A percentile compares a stretch with the other conserved stretches of the same genome.
Evolutionary conservation across 2,113 vertebrate genomes (phyloP).

Genomic region (Ancistrus triradiatus): DNA sequence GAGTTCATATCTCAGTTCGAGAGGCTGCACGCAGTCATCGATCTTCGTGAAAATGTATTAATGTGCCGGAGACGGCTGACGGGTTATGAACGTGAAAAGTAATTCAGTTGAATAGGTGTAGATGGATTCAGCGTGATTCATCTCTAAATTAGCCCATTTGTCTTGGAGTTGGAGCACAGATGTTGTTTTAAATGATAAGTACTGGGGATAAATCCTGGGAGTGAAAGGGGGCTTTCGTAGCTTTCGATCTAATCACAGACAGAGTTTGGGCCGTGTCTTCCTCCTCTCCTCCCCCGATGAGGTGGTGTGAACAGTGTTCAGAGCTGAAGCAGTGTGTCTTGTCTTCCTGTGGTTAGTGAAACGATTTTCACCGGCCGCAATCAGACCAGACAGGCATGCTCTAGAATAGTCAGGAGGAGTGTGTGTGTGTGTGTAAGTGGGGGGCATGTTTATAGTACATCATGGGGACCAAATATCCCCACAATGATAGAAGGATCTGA

Average conservation of each 20-base stretch:
- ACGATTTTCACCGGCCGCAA: background rate
- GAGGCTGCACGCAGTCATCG: background rate
- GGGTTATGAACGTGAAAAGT: background rate
- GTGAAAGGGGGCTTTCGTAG: background rate
- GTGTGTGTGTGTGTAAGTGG: no score
- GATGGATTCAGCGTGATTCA: conserved; percentile 13
- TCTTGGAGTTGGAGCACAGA: conserved; percentile 7
- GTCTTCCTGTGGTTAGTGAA: conserved; percentile 19
- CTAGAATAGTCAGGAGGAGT: background rate
- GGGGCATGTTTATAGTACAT: no score
- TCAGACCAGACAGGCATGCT: conserved; percentile 13
- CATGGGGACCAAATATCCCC: no score
- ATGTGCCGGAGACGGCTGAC: no score
- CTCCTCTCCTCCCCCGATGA: background rate
- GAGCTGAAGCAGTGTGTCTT: background rate
- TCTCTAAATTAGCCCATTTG: background rate
- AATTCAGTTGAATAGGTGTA: conserved; percentile 4
- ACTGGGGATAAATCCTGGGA: background rate
- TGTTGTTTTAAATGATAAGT: conserved; percentile 21
- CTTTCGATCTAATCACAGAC: conserved; percentile 7
- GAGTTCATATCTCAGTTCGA: conserved; percentile 22
- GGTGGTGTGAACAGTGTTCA: background rate
- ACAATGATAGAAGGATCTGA: no score
- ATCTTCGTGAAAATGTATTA: background rate
- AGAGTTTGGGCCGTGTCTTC: background rate